phyloP scores from a whole-genome alignment of 2,797 vertebrate genomes.

The Heliangelus exortis region DNA sequence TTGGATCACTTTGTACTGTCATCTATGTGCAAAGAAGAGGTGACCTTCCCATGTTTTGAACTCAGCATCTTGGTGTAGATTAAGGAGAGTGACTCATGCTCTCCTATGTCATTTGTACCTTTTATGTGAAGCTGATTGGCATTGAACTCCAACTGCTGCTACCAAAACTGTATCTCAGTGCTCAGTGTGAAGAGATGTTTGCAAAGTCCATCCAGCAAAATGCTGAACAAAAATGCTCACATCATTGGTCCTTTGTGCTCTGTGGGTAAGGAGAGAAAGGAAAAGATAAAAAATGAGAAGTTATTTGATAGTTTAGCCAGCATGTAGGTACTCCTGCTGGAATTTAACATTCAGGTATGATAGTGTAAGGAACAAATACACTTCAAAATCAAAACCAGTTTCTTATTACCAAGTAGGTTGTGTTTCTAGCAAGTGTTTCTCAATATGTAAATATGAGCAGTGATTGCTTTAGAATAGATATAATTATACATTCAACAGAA shows the following conservation, averaged over 20 bases:
- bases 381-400: constrained; percentile 40
- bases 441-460: constrained; percentile 71
- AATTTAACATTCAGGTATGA: constrained; percentile 46
- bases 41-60: constrained; percentile 17
- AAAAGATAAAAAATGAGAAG: not conserved
- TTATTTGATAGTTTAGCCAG: not conserved
- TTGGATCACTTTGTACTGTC: not conserved
- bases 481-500: constrained; percentile 70
- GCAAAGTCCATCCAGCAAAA: constrained; percentile 9
- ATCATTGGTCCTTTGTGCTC: not conserved
- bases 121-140: not conserved
- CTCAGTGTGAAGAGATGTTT: not conserved
- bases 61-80: not conserved
- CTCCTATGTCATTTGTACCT: not conserved
- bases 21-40: not conserved
- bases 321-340: not conserved
- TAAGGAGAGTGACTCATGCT: constrained; percentile 24
- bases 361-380: constrained; percentile 44
- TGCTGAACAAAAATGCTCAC: not conserved
- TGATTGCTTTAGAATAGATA: constrained; percentile 76
- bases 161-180: not conserved
- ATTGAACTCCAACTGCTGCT: constrained; percentile 19
- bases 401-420: constrained; percentile 63
- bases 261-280: not conserved
- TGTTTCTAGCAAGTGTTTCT: constrained; percentile 58